These are phyloP conservation scores for Oreochromis tanganicae DNA, from an alignment of 2,113 vertebrate genomes.

Conservation along the genomic window DNA sequence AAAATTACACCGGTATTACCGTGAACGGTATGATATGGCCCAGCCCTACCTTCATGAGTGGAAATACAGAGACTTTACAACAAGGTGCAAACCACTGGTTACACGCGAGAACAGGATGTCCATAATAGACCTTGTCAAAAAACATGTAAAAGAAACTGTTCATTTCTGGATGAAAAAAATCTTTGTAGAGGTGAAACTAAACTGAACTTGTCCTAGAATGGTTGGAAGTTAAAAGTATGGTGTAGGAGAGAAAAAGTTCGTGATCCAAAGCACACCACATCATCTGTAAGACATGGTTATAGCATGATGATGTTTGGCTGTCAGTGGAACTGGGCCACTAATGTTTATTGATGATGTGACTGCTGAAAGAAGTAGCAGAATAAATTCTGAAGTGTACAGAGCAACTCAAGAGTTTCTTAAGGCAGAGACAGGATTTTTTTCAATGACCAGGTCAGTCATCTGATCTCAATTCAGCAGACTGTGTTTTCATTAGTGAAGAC, in stretches of 20 bases:
- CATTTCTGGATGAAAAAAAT: not conserved
- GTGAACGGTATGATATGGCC: too few species aligned
- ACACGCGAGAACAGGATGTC: not conserved
- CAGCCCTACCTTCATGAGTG: not conserved
- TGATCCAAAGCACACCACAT: not conserved
- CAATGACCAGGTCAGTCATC: not conserved
- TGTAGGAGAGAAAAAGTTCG: not conserved
- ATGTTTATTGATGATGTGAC: not conserved
- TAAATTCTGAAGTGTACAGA: not conserved
- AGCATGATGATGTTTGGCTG: not conserved
- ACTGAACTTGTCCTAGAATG: not conserved
- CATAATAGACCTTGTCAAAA: not conserved
- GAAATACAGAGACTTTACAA: not conserved
- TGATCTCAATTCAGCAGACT: not conserved
- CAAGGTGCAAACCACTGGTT: not conserved
- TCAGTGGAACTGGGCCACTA: not conserved
- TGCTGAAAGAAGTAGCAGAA: not conserved
- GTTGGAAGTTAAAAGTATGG: not conserved
- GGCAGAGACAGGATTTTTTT: not conserved
- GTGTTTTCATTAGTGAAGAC: not conserved
- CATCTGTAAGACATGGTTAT: not conserved
- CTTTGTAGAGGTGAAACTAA: not conserved
- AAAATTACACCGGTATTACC: too few species aligned
- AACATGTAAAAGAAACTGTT: not conserved
- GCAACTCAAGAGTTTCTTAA: not conserved